Base-by-base conservation (phyloP, 2,113 vertebrate species). In the Gallinago jamesoni region DNA sequence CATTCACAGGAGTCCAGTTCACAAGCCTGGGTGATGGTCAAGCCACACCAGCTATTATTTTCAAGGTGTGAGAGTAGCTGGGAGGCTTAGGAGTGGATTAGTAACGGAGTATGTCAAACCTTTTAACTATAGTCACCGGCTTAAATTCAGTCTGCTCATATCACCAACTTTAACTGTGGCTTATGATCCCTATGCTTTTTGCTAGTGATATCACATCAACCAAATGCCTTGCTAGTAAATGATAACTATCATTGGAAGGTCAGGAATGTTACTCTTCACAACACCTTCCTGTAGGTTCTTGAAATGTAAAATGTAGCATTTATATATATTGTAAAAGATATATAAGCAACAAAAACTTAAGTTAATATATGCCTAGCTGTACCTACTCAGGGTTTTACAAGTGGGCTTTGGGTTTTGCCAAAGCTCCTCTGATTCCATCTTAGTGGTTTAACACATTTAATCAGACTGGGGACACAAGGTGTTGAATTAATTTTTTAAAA, bases 61-160 rank as follows among this genome's bases (percentile, higher is more conserved):
- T 64, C 89, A 87, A 92, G 68, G 45, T 84, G 67, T 69, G 33
- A 86, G 59, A 68, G 48, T 20, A 33, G 62, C 3, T 43, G 45
- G 67, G 60, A 63, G 10, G 60, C 66, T 80, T 81, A 77, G 35
- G 35, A 37, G 47, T 18, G 70, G 76, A 95, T 95, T 82, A 95
- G 37, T 87, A 96, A 95, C 3, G 14, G 68, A 89, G 55, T 35
- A 74, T 50, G 67, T 52, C 76, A 87, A 87, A 88, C 20, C 86
- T 95, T 93, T 95, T 43, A 69, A 86, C 86, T 96, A 22, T 45
- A 95, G 85, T 96, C 85, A 93, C 28, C n/a, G 73, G 73, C 31
- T 95, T 92, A 92, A 90, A 84, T 89, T 88, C 87, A 89, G 88
- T 19, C 50, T 85, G 66, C 62, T 92, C 2, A 0, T 62, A 78